Conservation (phyloP, 2,113 vertebrate species). For the Amia ocellicauda region DNA sequence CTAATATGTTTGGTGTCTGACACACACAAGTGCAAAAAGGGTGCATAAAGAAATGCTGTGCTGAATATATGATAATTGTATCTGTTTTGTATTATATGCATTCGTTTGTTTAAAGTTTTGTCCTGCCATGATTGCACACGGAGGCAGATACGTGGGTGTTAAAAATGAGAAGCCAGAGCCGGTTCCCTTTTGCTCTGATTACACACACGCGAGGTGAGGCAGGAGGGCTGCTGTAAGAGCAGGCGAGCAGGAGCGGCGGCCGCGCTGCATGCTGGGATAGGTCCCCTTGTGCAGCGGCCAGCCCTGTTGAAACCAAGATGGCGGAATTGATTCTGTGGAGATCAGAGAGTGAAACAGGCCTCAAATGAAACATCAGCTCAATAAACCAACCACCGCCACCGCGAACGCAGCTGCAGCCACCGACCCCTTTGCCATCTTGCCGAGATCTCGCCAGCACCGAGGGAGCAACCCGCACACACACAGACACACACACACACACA, state of each 20-base stretch:
- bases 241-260: not conserved
- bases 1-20: too few relatives aligned
- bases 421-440: not conserved
- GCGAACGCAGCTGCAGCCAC: not conserved
- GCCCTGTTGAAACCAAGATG: constrained; percentile 64
- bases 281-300: constrained; percentile 13
- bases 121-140: too few relatives aligned
- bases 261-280: constrained; percentile 63
- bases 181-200: not conserved
- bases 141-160: too few relatives aligned
- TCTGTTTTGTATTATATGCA: constrained; percentile 10
- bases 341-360: constrained; percentile 52
- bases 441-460: not conserved
- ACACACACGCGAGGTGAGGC: too few relatives aligned
- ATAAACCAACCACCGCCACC: constrained; percentile 25
- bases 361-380: constrained; percentile 47
- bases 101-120: too few relatives aligned
- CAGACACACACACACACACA: constrained; percentile 31
- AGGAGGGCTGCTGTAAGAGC: not conserved
- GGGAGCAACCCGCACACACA: constrained; percentile 22
- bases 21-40: too few relatives aligned
- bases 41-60: too few relatives aligned
- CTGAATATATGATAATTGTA: too few relatives aligned
- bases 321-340: constrained; percentile 56
- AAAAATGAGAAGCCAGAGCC: too few relatives aligned